Evolutionary conservation across 2,888 invertebrate genomes (phyloP), one percentile per base, ranked within the genome.

Genomic region (Gibbula magus): DNA sequence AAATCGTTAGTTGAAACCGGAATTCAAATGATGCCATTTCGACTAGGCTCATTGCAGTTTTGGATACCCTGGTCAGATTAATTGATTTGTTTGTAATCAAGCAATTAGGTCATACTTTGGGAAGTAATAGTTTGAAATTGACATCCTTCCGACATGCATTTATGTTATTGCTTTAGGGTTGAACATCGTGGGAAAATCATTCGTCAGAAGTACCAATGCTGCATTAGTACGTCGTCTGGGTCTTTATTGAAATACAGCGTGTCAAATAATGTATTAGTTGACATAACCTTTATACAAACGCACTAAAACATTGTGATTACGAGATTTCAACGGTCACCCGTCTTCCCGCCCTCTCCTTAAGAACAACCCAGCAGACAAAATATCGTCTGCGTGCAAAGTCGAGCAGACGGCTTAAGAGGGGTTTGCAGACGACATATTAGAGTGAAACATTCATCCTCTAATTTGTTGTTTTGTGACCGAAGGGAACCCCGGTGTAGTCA

Each of bases 401-500:
- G 75, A 32, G 32, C 35, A 35, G 53, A 35, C 35, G 75, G 75
- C 52, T 75, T 75, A 75, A 25, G 67, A n/a, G 53, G 75, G 54
- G 22, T 53, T 75, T 54, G 25, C 32, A 29, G 54, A 25, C 25
- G 75, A 75, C 75, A 54, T 52, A 53, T 54, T 75, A 52, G 54
- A 75, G 75, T 75, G 75, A 35, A 53, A 53, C 75, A 29, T 75
- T 75, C 35, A 75, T 75, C 75, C 54, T 20, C n/a, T 54, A 75
- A 75, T 75, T 75, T 54, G 75, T 54, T 75, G 54, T 75, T 75
- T 75, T 75, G 53, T 75, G 13, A 53, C 54, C 75, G 35, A 18
- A 7, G 32, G 29, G 75, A 52, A n/a, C 53, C 54, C 22, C n/a
- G 20, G 18, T 29, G 54, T 75, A 75, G 54, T 35, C 75, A 54